Percentiles rank a stretch among this genome's conserved stretches.
phyloP scores from a whole-genome alignment of 2,113 vertebrate genomes.

The Riparia riparia region DNA sequence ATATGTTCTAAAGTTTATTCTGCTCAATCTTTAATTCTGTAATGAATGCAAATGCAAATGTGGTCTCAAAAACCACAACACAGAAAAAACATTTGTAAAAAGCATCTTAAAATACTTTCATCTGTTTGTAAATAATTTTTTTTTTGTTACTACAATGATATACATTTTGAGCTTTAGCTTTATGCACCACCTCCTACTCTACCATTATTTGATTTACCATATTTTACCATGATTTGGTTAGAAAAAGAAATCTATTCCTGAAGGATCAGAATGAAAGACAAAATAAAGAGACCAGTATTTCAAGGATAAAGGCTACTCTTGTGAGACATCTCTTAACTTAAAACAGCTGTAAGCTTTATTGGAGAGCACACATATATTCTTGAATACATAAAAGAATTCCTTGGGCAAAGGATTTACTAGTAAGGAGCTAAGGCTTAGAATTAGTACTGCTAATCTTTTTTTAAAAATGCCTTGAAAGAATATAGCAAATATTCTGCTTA shows the following conservation, averaged over 20 bases:
- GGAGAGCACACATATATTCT: not conserved
- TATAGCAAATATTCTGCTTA: not conserved
- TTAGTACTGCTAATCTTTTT: not conserved
- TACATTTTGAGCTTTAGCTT: not conserved
- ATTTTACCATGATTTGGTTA: not conserved
- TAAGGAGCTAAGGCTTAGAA: not conserved
- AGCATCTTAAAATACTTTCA: not conserved
- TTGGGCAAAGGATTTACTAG: not conserved
- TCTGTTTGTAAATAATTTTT: not conserved
- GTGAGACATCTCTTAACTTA: not conserved
- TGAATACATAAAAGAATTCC: not conserved
- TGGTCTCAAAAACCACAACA: slow-evolving; percentile 36
- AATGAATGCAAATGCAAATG: slow-evolving; percentile 72
- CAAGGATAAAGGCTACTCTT: not conserved
- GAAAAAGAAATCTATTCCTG: not conserved
- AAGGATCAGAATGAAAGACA: not conserved
- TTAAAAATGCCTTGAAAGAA: not conserved
- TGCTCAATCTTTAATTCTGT: slow-evolving; percentile 44
- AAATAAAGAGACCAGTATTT: not conserved
- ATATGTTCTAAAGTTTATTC: slow-evolving; percentile 57
- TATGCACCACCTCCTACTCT: not conserved
- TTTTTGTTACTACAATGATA: not conserved
- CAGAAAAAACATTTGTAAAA: slow-evolving; percentile 28
- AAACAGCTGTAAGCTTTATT: not conserved
- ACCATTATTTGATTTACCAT: not conserved